A percentile compares a stretch with the other conserved stretches of the same genome.
phyloP scores from a whole-genome alignment of 2,888 invertebrate species.

The Lymantria monacha region DNA sequence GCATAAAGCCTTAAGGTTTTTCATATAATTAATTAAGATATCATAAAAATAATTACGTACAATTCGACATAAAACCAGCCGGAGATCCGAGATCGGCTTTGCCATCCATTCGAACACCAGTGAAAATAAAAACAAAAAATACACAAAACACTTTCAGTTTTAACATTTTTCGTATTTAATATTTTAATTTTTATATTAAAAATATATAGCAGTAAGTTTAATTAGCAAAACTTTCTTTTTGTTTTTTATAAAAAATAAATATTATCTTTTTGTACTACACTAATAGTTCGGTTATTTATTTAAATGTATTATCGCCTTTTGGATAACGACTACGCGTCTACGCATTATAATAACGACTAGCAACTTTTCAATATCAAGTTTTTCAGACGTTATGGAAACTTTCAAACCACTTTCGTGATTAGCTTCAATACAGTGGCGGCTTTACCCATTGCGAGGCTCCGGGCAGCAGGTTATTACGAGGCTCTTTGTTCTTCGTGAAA shows the following conservation, averaged over 20 bases:
- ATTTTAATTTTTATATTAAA: neutral
- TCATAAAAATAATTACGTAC: slow-evolving; percentile 46
- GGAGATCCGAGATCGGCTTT: slow-evolving; percentile 61
- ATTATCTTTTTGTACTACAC: slow-evolving; percentile 15
- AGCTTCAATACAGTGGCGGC: no score
- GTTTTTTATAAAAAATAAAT: slow-evolving; percentile 1
- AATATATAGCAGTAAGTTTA: no score
- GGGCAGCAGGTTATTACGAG: no score
- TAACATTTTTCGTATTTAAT: slow-evolving; percentile 22
- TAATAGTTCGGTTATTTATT: slow-evolving; percentile 19
- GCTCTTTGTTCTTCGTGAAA: no score
- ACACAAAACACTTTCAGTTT: slow-evolving; percentile 19
- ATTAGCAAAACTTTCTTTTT: neutral
- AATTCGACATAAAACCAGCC: slow-evolving; percentile 66
- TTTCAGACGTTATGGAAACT: slow-evolving; percentile 21
- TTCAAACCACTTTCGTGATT: slow-evolving; percentile 23
- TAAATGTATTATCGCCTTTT: slow-evolving; percentile 10
- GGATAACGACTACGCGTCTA: slow-evolving; percentile 29
- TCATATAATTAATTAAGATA: neutral
- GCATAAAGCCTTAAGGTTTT: no score
- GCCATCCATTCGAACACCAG: slow-evolving; percentile 30
- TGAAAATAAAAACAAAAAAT: slow-evolving; percentile 15
- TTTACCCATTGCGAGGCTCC: no score
- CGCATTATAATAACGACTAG: slow-evolving; percentile 32
- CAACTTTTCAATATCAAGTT: slow-evolving; percentile 15